Evolutionary conservation across 2,888 invertebrate species (phyloP), one percentile per base, ranked within the genome.

Genomic region (Synanthedon andrenaeformis): DNA sequence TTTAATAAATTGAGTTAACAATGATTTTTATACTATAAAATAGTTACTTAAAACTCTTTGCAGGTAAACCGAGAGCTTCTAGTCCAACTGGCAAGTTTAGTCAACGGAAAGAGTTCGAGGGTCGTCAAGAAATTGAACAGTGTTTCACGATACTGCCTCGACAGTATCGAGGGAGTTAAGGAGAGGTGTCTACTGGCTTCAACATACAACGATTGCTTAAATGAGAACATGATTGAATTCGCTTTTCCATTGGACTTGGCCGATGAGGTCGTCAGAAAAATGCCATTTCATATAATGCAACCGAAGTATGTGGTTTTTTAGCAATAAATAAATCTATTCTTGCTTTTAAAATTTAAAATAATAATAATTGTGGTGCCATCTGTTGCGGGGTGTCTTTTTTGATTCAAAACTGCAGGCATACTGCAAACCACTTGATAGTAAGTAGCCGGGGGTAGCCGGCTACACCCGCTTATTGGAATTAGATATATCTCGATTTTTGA

Each of bases 231-330:
- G 86, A 64, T 77, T 14, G 87, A 86, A 51, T 86, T 87, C 52
- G 77, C 84, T 0, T 87, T 87, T 54, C 86, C 87, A 0, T 60
- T 85, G 1, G 86, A 86, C 4, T 75, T 87, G 3, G 86, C 85
- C 4, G 85, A 85, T 51, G 85, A 86, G 53, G 84, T 80, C 0
- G 85, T 85, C 0, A 73, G 80, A 45, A 85, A 85, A 62, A 85
- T 86, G 85, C 86, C 87, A 0, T 87, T 85, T 53, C 87, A 86
- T 66, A 67, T 86, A 3, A 83, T 85, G 66, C 82, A 82, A 53
- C 82, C 85, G 1, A 86, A 86, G 86, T 86, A 60, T 78, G 84
- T 77, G 53, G 56, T 10, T 35, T 35, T n/a, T 35, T 35, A 10
- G 8, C 3, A 10, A 2, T 4, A n/a, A 19, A 11, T 35, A 35